Conservation (phyloP, 2,888 invertebrate genomes). For the Cephus pulcher region DNA sequence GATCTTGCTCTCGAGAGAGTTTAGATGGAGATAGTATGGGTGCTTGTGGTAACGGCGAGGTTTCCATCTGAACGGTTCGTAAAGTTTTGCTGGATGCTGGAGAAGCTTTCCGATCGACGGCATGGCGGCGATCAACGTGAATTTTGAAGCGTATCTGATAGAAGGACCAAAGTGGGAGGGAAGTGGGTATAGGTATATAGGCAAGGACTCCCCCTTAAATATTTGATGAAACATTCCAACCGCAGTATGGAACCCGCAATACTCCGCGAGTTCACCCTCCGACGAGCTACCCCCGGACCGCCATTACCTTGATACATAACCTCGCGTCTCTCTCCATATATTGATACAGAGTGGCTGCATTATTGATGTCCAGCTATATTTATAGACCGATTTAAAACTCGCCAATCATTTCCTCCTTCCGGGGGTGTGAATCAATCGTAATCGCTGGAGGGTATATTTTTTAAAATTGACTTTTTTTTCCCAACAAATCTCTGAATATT, state of each 20-base stretch:
- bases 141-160: conserved; percentile 47
- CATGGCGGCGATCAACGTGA: conserved; percentile 31
- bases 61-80: conserved; percentile 10
- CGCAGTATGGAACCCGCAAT: conserved; percentile 53
- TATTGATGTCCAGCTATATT: conserved; percentile 43
- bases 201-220: conserved; percentile 56
- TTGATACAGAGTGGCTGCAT: conserved; percentile 40
- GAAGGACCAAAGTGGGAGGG: conserved; percentile 27
- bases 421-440: background rate
- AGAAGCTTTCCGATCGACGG: conserved; percentile 51
- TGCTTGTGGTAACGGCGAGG: background rate
- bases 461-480: background rate
- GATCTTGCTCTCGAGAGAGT: background rate
- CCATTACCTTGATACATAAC: conserved; percentile 58
- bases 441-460: background rate
- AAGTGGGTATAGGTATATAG: background rate
- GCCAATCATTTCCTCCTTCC: conserved; percentile 35
- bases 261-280: conserved; percentile 9
- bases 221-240: conserved; percentile 62
- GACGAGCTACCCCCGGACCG: conserved; percentile 32
- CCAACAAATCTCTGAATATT: background rate
- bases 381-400: conserved; percentile 37
- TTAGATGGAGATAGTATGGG: background rate
- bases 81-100: conserved; percentile 16
- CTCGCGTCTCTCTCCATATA: conserved; percentile 32